Conservation (phyloP, 2,113 vertebrate species). For the Lophochroa leadbeateri region DNA sequence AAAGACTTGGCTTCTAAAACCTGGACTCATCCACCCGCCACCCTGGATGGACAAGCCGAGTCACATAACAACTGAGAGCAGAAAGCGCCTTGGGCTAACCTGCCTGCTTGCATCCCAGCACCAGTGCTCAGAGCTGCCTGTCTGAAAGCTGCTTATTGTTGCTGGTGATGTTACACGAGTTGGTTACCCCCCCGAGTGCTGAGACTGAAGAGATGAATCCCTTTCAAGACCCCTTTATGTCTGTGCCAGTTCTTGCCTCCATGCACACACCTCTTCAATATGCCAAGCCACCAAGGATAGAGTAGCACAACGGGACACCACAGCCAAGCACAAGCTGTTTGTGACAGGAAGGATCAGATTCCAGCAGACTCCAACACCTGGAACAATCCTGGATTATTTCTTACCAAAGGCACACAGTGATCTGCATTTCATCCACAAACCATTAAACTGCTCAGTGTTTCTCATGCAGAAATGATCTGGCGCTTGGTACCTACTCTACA, state of each 20-base stretch:
- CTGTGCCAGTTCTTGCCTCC: not conserved
- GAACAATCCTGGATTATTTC: not conserved
- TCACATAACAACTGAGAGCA: not conserved
- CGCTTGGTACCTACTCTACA: not conserved
- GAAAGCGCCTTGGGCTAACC: not conserved
- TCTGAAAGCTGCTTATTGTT: not conserved
- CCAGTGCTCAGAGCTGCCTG: fast-evolving
- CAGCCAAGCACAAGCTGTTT: fast-evolving
- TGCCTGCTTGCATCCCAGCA: not conserved
- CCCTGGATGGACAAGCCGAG: not conserved
- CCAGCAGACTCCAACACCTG: not conserved
- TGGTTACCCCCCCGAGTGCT: not conserved
- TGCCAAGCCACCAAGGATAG: not conserved
- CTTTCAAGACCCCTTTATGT: not conserved
- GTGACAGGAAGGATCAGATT: not conserved
- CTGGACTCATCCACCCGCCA: fast-evolving
- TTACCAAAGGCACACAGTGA: not conserved
- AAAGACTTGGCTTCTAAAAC: not conserved
- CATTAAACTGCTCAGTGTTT: not conserved
- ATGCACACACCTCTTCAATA: not conserved
- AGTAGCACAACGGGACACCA: fast-evolving
- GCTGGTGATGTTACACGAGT: not conserved
- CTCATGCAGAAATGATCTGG: not conserved
- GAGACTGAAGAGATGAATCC: not conserved
- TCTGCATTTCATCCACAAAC: not conserved